Evolutionary conservation across 2,888 invertebrate species (phyloP).

Genomic region (Iphiclides podalirius): DNA sequence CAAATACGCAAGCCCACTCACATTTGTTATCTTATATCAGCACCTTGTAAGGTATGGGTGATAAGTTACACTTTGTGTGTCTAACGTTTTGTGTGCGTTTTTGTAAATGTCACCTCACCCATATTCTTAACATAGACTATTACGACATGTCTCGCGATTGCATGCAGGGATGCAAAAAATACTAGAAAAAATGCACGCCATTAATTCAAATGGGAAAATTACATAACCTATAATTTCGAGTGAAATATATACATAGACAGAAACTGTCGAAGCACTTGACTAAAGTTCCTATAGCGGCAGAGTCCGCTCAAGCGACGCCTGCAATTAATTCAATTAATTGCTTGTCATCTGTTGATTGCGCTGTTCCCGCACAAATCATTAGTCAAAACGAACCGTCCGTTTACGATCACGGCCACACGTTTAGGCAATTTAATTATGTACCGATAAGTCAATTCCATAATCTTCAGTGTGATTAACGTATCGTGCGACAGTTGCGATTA

Average conservation of each 20-base stretch:
- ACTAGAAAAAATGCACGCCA: no score
- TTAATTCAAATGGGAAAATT: no score
- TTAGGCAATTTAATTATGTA: conserved; percentile 45
- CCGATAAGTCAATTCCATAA: conserved; percentile 53
- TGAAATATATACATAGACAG: conserved; percentile 5
- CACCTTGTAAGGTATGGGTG: no score
- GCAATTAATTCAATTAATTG: conserved; percentile 66
- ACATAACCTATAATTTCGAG: background rate
- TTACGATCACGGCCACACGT: conserved; percentile 33
- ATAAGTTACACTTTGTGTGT: no score
- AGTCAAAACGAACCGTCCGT: conserved; percentile 56
- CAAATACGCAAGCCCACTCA: no score
- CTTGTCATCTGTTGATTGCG: conserved; percentile 64
- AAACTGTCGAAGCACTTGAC: conserved; percentile 19
- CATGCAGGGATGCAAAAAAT: no score
- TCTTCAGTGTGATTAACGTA: conserved; percentile 48
- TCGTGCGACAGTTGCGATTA: conserved; percentile 25
- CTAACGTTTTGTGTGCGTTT: no score
- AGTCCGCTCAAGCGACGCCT: conserved; percentile 27
- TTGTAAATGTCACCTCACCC: no score
- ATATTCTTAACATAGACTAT: no score
- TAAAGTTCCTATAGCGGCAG: conserved; percentile 11
- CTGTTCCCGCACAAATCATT: conserved; percentile 52
- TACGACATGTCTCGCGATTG: no score
- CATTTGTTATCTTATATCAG: no score